These are phyloP conservation scores for Aspidoscelis tigris DNA, from an alignment of 2,113 vertebrate genomes.

Conservation along the genomic window DNA sequence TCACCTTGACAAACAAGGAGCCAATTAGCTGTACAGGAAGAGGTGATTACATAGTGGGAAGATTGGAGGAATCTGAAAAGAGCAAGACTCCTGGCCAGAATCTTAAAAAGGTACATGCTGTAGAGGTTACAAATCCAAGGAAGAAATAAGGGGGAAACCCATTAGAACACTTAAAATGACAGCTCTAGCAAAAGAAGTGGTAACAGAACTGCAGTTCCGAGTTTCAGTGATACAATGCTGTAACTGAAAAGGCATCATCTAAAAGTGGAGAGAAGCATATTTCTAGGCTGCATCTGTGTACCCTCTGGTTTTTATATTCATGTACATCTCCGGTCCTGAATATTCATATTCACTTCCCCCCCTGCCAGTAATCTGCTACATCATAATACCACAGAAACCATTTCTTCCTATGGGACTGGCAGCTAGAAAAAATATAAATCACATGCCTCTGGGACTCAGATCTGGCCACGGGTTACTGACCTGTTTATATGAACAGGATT, in stretches of 20 bases:
- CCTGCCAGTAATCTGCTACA: too few relatives aligned
- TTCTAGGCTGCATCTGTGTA: too few relatives aligned
- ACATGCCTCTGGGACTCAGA: not conserved
- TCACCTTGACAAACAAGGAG: slow-evolving; percentile 57
- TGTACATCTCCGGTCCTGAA: too few relatives aligned
- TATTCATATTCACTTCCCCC: too few relatives aligned
- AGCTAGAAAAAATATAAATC: not conserved
- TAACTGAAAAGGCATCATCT: too few relatives aligned
- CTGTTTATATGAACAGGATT: not conserved
- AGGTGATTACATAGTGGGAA: slow-evolving; percentile 53
- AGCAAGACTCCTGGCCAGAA: slow-evolving; percentile 32
- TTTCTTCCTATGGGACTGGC: not conserved
- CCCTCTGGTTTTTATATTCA: too few relatives aligned
- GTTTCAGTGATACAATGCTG: not conserved
- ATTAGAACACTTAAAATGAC: slow-evolving; percentile 13
- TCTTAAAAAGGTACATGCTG: slow-evolving; percentile 39
- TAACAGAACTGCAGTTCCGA: not conserved
- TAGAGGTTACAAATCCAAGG: not conserved
- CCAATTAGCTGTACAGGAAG: slow-evolving; percentile 53
- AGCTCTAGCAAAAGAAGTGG: not conserved
- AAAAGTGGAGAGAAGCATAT: too few relatives aligned
- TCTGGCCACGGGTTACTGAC: not conserved
- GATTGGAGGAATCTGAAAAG: slow-evolving; percentile 53
- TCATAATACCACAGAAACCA: too few relatives aligned
- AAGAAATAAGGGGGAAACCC: not conserved